Evolutionary conservation across 2,113 vertebrate genomes (phyloP), one percentile per base, ranked within the genome.

Genomic region (Cyphomyrus discorhynchus): DNA sequence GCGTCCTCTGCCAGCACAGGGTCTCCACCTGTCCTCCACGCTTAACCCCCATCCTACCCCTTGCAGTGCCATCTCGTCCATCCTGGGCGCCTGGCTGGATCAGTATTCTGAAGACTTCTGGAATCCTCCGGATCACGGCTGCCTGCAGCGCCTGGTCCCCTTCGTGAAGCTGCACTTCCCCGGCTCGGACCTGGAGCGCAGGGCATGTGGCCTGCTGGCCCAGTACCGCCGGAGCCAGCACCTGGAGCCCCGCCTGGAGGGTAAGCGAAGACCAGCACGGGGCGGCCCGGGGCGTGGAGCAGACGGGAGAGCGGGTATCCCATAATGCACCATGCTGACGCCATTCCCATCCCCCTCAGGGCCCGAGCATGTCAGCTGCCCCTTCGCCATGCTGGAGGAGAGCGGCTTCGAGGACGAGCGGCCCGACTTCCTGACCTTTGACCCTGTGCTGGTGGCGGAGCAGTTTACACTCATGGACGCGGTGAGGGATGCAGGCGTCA

Each of bases 401-500:
- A 97, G 97, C 0, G 97, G 97, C 4, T 96, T 97, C 0, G 93
- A 96, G 3, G 97, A 97, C 0, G 97, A 96, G 84, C 96, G 96
- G 91, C 95, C 95, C 0, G 97, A 97, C 89, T 97, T 99, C 94
- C 94, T 99, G 91, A 96, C 94, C 0, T 99, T 99, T 86, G 96
- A 97, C 84, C 97, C 97, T 0, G 97, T 97, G 92, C 97, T 99
- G 96, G 98, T 99, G 91, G 98, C 98, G 0, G 98, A 99, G 88
- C 98, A 99, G 95, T 99, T 99, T 93, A 99, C 98, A 0, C 95
- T 99, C 86, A 99, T 99, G 98, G 98, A 99, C 0, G 98, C 98
- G 90, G 98, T 99, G 93, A 98, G 98, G 82, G 82, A 56, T 19
- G 8, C 15, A 46, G 5, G 17, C 42, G 5, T 82, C 27, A 82